Base-by-base conservation (phyloP, 2,888 invertebrate species). In the Trichopria drosophilae region DNA sequence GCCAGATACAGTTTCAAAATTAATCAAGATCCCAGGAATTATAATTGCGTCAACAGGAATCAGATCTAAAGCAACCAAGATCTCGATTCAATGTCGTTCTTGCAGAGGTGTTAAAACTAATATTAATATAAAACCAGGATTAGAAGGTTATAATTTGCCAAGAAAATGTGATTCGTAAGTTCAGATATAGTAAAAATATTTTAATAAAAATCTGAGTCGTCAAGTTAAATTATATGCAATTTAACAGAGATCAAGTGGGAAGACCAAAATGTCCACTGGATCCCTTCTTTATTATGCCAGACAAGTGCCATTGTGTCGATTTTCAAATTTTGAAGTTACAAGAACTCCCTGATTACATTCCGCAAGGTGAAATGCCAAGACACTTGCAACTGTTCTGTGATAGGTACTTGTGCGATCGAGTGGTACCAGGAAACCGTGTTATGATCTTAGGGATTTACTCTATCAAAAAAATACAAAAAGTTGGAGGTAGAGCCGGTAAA, bases 311-410 rank as follows among this genome's bases (percentile, higher is more conserved):
- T 61, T 99, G 98, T 76, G 92, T 98, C 18, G 98, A 99, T 78
- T 99, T 93, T 72, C 99, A 99, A 84, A 87, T 91, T 0, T 76
- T 99, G n/a, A 99, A 97, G 76, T 77, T 98, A 9, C 98, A 99
- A 82, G 99, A 99, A 77, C 79, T 93, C 15, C 95, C 96, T 0
- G 98, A 99, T 73, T 86, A 84, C 57, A 88, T 93, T 51, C 95
- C 95, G 0, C 95, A 97, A 69, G 98, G 99, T 35, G 99, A 99
- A 79, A 91, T 99, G 82, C 98, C 99, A 0, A 83, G 99, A 0
- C 98, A 99, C 75, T 79, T 99, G 65, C 90, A 93, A 60, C 80
- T 99, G 5, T 99, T 93, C 75, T 91, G 91, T 68, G 99, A 99
- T 70, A 84, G 97, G 67, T 87, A 87, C 71, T 78, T 99, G 48